Evolutionary conservation across 2,888 invertebrate genomes (phyloP).

Genomic region (Parnassius apollo): DNA sequence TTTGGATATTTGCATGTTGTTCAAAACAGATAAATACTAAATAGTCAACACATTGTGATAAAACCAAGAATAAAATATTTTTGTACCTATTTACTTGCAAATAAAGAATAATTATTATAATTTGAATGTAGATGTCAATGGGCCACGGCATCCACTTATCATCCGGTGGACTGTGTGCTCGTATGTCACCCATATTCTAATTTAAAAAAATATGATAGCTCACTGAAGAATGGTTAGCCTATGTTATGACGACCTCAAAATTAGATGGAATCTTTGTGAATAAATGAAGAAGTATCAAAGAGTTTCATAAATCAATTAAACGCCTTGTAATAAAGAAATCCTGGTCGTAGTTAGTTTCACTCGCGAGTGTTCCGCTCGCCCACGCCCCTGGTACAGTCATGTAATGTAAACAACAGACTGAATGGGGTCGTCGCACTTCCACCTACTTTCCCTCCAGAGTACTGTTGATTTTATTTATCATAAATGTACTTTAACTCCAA

Average conservation of each 20-base stretch:
- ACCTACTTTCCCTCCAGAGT: constrained; percentile 57
- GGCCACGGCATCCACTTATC: too few relatives aligned
- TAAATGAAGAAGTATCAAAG: constrained; percentile 17
- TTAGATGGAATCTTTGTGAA: not conserved
- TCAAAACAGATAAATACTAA: too few relatives aligned
- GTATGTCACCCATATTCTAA: not conserved
- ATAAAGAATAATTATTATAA: too few relatives aligned
- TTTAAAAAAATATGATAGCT: not conserved
- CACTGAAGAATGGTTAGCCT: not conserved
- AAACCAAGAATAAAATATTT: too few relatives aligned
- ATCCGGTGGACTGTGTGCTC: too few relatives aligned
- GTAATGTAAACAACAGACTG: constrained; percentile 38
- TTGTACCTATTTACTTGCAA: too few relatives aligned
- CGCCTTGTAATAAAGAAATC: constrained; percentile 13
- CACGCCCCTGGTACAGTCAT: constrained; percentile 31
- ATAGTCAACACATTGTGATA: too few relatives aligned
- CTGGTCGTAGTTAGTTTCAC: constrained; percentile 29
- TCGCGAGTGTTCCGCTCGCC: constrained; percentile 31
- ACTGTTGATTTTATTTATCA: constrained; percentile 12
- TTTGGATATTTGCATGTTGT: too few relatives aligned
- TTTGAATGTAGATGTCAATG: too few relatives aligned
- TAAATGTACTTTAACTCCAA: constrained; percentile 6
- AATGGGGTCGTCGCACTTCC: constrained; percentile 58
- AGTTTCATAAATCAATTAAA: constrained; percentile 19
- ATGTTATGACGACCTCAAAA: not conserved